These are phyloP conservation scores for Aptenodytes patagonicus DNA, from an alignment of 2,113 vertebrate genomes.

Conservation along the genomic window DNA sequence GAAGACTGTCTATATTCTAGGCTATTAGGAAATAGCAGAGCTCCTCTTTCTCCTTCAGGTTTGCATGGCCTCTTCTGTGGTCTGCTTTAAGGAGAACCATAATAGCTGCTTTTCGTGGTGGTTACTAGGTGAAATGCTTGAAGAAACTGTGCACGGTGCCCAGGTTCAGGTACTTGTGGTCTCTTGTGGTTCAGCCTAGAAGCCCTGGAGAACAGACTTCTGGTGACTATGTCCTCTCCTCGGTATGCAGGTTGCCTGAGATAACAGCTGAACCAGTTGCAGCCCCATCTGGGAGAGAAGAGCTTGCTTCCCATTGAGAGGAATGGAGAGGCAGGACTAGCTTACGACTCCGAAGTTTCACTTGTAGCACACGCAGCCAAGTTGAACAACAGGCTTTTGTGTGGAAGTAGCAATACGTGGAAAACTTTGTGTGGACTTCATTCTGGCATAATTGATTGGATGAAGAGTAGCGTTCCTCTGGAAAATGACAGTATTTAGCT, in stretches of 20 bases:
- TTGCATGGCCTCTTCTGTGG: neutral
- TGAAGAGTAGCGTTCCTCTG: neutral
- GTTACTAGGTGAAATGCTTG: neutral
- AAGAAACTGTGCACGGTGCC: neutral
- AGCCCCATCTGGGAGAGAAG: neutral
- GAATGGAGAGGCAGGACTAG: neutral
- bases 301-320: neutral
- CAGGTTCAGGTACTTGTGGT: neutral
- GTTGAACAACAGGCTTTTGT: neutral
- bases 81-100: neutral
- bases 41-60: neutral
- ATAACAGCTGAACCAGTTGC: neutral
- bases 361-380: neutral
- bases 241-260: neutral
- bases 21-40: neutral
- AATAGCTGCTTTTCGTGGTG: neutral
- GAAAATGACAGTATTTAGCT: neutral
- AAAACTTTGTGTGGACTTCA: neutral
- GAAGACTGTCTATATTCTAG: neutral
- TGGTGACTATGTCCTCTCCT: neutral
- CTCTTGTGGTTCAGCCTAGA: neutral
- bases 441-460: neutral
- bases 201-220: neutral
- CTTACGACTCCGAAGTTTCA: accelerated
- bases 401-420: neutral